A percentile compares a stretch with the other conserved stretches of the same genome.
phyloP scores from a whole-genome alignment of 1,140 invertebrate species.

The Coptotermes formosanus region DNA sequence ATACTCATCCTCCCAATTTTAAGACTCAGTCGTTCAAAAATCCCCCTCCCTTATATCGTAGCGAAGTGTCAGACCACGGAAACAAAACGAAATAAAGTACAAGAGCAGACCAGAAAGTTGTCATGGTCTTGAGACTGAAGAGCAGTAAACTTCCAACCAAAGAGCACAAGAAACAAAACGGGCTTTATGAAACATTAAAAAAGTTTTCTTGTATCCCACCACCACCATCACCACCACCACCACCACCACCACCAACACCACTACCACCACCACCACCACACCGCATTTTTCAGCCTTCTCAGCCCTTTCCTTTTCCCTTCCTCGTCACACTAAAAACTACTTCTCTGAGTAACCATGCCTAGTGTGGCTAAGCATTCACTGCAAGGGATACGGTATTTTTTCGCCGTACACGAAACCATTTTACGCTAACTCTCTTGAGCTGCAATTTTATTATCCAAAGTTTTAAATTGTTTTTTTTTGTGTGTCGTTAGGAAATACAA shows the following conservation, averaged over 20 bases:
- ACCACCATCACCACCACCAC: accelerated
- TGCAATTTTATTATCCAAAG: conserved; percentile 17
- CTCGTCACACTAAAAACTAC: background rate
- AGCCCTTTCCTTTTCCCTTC: background rate
- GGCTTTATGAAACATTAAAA: conserved; percentile 4
- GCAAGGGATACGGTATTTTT: background rate
- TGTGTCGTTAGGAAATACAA: background rate
- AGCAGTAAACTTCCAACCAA: background rate
- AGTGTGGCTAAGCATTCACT: no score
- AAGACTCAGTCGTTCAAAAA: background rate
- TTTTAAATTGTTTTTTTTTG: conserved; percentile 1
- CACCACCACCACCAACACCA: no score
- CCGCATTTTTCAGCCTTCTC: background rate
- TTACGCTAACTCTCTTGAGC: background rate
- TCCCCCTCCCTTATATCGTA: background rate
- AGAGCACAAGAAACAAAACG: background rate
- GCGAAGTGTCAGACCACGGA: background rate
- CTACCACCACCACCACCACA: background rate
- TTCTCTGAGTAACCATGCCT: background rate
- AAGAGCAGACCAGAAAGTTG: background rate
- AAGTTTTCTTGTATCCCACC: background rate
- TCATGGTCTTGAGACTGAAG: background rate
- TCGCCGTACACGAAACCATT: background rate
- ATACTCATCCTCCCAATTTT: background rate
- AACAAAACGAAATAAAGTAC: background rate